A percentile compares a stretch with the other conserved stretches of the same genome.
These are phyloP conservation scores for Drosophila ustulata DNA, from an alignment of 2,888 invertebrate genomes.

Conservation along the genomic window DNA sequence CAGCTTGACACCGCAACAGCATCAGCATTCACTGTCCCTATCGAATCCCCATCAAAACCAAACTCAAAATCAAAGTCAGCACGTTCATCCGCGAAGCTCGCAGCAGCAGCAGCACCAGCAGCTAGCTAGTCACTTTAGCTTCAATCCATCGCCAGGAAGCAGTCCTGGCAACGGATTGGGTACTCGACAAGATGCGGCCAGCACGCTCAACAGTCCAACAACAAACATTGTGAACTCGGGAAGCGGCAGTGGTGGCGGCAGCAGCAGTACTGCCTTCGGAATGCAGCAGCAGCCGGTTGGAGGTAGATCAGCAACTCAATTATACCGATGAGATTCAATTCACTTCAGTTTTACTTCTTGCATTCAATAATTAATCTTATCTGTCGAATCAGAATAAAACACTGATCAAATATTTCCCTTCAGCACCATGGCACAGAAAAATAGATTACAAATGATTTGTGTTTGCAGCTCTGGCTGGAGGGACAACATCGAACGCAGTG, in stretches of 20 bases:
- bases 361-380: too few species aligned
- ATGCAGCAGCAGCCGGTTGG: constrained; percentile 64
- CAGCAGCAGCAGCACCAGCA: constrained; percentile 44
- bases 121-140: constrained; percentile 68
- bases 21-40: constrained; percentile 37
- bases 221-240: constrained; percentile 78
- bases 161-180: constrained; percentile 68
- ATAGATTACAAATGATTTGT: neutral
- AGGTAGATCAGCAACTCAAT: neutral
- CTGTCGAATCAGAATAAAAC: too few species aligned
- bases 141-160: constrained; percentile 73
- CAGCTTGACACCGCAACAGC: constrained; percentile 66
- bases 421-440: too few species aligned
- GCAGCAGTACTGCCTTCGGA: constrained; percentile 73
- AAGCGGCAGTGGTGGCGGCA: constrained; percentile 73
- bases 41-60: constrained; percentile 27
- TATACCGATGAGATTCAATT: too few species aligned
- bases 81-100: constrained; percentile 42
- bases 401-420: too few species aligned
- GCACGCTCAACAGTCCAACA: constrained; percentile 78
- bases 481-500: constrained; percentile 24
- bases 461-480: neutral
- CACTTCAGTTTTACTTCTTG: too few species aligned
- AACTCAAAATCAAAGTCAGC: constrained; percentile 34
- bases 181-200: constrained; percentile 71